Conservation (phyloP, 2,113 vertebrate species). For the Vidua chalybeata region DNA sequence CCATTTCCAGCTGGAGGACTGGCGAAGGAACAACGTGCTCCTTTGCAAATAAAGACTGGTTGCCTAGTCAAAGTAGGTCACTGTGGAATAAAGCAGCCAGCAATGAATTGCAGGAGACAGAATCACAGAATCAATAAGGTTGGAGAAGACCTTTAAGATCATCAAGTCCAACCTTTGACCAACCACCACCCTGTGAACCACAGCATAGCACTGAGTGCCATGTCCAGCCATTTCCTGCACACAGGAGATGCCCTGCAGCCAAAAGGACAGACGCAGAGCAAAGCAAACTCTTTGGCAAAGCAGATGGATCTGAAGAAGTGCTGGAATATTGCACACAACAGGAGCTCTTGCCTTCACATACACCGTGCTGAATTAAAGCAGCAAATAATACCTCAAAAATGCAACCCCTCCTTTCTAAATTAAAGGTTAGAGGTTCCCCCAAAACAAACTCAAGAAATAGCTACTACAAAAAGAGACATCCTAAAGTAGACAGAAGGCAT, state of each 20-base stretch:
- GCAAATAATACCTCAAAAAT: neutral
- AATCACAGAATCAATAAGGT: neutral
- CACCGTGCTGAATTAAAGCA: neutral
- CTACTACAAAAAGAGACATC: neutral
- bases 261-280: neutral
- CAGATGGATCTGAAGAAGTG: neutral
- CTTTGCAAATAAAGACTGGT: neutral
- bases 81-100: neutral
- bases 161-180: neutral
- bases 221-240: neutral
- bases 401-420: neutral
- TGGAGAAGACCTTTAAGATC: neutral
- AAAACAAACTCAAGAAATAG: neutral
- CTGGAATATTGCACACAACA: neutral
- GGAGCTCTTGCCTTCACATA: neutral
- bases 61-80: slow-evolving; percentile 50
- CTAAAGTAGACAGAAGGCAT: neutral
- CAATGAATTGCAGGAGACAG: fast-evolving
- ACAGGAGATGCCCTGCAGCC: neutral
- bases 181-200: neutral
- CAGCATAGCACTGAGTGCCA: neutral
- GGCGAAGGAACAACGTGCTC: neutral
- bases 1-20: slow-evolving; percentile 13
- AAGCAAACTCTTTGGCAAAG: neutral
- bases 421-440: neutral